Evolutionary conservation across 2,113 vertebrate species (phyloP).

Genomic region (Pelusios castaneus): DNA sequence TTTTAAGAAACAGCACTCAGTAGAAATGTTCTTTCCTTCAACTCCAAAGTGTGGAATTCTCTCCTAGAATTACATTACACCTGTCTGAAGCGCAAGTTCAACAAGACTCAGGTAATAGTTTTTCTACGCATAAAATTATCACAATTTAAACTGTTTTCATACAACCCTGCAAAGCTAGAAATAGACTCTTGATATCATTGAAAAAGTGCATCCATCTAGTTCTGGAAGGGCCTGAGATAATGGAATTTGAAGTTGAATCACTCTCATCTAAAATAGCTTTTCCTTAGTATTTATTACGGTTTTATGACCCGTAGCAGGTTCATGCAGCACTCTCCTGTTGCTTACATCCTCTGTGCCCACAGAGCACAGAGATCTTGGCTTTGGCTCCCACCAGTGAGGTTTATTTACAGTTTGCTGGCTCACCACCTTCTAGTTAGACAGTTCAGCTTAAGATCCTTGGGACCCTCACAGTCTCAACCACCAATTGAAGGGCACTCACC

Average conservation of each 20-base stretch:
- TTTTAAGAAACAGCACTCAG: background rate
- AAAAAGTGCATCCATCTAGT: background rate
- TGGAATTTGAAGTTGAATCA: background rate
- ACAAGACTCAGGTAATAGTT: background rate
- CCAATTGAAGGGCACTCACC: too few relatives aligned
- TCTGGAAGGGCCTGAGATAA: background rate
- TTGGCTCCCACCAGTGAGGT: too few relatives aligned
- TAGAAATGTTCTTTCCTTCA: background rate
- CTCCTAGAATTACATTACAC: background rate
- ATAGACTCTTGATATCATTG: background rate
- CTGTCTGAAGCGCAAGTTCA: background rate
- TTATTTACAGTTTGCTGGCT: too few relatives aligned
- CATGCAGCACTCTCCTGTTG: too few relatives aligned
- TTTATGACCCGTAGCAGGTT: background rate
- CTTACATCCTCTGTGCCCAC: too few relatives aligned
- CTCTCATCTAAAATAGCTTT: background rate
- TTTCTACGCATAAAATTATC: background rate
- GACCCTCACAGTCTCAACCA: too few relatives aligned
- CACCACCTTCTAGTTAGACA: too few relatives aligned
- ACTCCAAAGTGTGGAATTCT: background rate
- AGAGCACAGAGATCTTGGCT: too few relatives aligned
- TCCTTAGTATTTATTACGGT: background rate
- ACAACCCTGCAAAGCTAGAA: background rate
- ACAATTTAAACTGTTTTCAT: background rate
- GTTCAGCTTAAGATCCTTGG: too few relatives aligned